A percentile compares a stretch with the other conserved stretches of the same genome.
These are phyloP conservation scores for Vanacampus margaritifer DNA, from an alignment of 2,113 vertebrate genomes.

Conservation along the genomic window DNA sequence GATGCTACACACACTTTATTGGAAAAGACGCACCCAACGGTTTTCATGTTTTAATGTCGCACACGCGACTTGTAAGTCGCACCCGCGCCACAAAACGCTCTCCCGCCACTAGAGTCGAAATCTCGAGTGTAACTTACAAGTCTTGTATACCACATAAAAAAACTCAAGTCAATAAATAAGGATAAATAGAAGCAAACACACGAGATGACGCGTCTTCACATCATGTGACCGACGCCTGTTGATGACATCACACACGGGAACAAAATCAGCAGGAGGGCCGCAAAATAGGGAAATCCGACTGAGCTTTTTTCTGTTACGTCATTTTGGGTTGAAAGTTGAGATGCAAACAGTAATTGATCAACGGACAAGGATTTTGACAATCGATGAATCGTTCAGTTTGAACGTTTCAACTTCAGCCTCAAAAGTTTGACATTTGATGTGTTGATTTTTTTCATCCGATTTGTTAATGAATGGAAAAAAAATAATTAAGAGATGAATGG, in stretches of 20 bases:
- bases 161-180: too few species aligned
- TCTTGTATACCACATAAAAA: not conserved
- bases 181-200: not conserved
- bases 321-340: too few species aligned
- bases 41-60: slow-evolving; percentile 34
- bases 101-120: too few species aligned
- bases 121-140: not conserved
- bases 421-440: too few species aligned
- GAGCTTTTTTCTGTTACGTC: not conserved
- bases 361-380: too few species aligned
- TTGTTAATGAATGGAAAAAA: too few species aligned
- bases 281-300: not conserved
- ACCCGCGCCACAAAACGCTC: too few species aligned
- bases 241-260: not conserved
- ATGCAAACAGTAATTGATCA: too few species aligned
- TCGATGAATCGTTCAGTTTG: too few species aligned
- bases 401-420: too few species aligned
- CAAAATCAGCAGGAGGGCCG: not conserved
- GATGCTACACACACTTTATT: slow-evolving; percentile 50
- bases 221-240: not conserved
- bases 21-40: not conserved
- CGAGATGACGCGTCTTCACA: not conserved
- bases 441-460: too few species aligned
- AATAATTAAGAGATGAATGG: too few species aligned
- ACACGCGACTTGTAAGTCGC: not conserved